Evolutionary conservation across 2,797 vertebrate species (phyloP), one percentile per base, ranked within the genome.

Genomic region (Periophthalmus magnuspinnatus): DNA sequence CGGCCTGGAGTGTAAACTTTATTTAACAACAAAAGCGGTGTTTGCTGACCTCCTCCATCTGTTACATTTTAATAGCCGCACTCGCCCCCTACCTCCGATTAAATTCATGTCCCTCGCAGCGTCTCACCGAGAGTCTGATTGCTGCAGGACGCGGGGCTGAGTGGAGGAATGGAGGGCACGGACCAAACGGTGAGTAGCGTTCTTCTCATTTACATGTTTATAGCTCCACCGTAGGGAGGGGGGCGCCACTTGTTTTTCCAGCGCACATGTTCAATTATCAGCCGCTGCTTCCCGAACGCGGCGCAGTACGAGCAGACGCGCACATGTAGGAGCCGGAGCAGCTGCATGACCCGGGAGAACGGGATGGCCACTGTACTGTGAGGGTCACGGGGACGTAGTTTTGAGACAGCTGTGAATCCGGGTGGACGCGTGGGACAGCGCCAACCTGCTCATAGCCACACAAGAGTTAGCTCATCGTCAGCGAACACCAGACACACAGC

Each of bases 171-270:
- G 81, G 73, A 78, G 82, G 72, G 75, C 80, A 71, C 4, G 67
- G 60, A 64, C 47, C 16, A 6, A 65, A 65, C 61, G 65, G 73
- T 76, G 76, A 78, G 76, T 65, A 2, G 59, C 38, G 58, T 81
- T 62, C 36, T 78, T 83, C 85, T 93, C 87, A 93, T 93, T 93
- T 93, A 88, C 90, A 93, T 93, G 90, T 93, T 94, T 91, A 93
- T 91, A 91, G 90, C 84, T 84, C 79, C 84, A 80, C 80, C 24
- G 86, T 78, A 41, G 86, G 87, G 75, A 89, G 77, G 81, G 81
- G 79, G 79, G 74, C 72, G 8, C 65, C 19, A 61, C 79, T 77
- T 83, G 79, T 87, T 81, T 55, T 56, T 71, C 78, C 75, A 52
- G 75, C 19, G 78, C 85, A 91, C 86, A 88, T 85, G 88, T 90